Evolutionary conservation across 2,113 vertebrate species (phyloP).

Genomic region (Zosterops japonicus): DNA sequence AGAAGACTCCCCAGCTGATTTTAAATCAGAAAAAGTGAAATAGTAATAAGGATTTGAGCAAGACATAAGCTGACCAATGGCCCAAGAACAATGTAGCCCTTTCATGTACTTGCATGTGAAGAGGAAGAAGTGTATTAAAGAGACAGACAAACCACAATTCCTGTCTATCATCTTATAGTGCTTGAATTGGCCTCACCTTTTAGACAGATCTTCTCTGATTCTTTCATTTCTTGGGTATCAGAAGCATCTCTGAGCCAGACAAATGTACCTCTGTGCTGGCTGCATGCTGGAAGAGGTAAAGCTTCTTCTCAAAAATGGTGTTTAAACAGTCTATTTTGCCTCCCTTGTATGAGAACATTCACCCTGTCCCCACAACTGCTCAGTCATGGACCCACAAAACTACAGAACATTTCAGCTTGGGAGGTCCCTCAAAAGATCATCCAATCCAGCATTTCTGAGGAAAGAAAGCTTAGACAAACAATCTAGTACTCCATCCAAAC

Average conservation of each 20-base stretch:
- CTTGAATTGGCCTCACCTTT: background rate
- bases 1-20: background rate
- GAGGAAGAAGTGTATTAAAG: rapidly evolving
- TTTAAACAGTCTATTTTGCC: background rate
- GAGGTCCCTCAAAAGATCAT: background rate
- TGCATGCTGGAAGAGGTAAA: background rate
- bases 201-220: background rate
- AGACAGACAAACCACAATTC: background rate
- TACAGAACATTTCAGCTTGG: background rate
- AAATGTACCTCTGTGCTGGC: background rate
- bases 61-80: background rate
- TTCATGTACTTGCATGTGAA: background rate
- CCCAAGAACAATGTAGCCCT: background rate
- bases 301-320: background rate
- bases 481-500: background rate
- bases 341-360: background rate
- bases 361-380: rapidly evolving
- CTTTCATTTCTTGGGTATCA: background rate
- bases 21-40: background rate
- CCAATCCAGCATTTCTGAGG: background rate
- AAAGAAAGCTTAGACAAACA: background rate
- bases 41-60: background rate
- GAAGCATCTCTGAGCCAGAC: background rate
- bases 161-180: rapidly evolving
- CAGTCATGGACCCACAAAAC: background rate